Percentiles rank a stretch among this genome's conserved stretches.
Conservation (phyloP, 2,888 invertebrate genomes). For the Pterostichus madidus region DNA sequence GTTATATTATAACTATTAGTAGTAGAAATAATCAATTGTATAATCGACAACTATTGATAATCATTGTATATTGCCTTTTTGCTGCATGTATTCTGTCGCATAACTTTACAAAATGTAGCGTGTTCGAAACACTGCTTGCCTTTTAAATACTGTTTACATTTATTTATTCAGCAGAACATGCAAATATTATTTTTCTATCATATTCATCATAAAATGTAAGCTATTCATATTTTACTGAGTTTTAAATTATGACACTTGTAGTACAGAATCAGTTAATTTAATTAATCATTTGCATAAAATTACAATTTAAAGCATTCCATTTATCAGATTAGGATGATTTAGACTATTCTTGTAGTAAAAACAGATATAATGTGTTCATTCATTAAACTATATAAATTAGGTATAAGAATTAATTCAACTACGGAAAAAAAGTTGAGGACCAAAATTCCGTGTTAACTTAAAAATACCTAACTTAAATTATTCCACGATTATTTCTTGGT, state of each 20-base stretch:
- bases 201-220: background rate
- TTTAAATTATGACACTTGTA: conserved; percentile 16
- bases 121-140: conserved; percentile 62
- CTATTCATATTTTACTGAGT: conserved; percentile 9
- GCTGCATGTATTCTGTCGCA: conserved; percentile 64
- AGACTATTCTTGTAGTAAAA: conserved; percentile 27
- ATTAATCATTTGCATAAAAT: conserved; percentile 22
- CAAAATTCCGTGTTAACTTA: conserved; percentile 62
- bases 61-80: conserved; percentile 65
- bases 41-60: conserved; percentile 64
- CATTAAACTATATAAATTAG: conserved; percentile 52
- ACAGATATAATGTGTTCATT: conserved; percentile 61
- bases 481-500: conserved; percentile 28
- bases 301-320: conserved; percentile 46
- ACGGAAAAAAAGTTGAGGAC: conserved; percentile 61
- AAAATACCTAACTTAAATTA: conserved; percentile 42
- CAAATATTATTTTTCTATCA: conserved; percentile 19
- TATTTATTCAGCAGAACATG: conserved; percentile 43
- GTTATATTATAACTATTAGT: conserved; percentile 53
- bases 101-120: conserved; percentile 59
- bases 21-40: conserved; percentile 59
- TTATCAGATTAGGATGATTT: conserved; percentile 27
- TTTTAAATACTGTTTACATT: conserved; percentile 58
- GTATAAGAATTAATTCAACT: conserved; percentile 56
- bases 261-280: background rate